phyloP scores from a whole-genome alignment of 2,888 invertebrate species.

The Hydraecia micacea region DNA sequence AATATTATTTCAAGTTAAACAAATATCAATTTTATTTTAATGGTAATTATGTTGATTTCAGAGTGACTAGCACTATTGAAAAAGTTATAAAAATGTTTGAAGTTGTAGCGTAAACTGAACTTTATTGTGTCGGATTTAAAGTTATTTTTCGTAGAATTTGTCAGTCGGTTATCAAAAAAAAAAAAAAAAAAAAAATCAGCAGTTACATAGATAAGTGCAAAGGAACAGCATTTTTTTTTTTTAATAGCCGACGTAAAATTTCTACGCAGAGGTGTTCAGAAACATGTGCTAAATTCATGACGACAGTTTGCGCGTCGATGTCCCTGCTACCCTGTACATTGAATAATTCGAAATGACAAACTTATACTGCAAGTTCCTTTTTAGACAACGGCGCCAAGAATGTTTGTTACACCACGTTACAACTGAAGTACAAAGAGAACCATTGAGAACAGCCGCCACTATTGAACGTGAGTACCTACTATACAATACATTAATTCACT shows the following conservation, averaged over 20 bases:
- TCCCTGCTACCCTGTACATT: not conserved
- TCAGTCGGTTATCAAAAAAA: not conserved
- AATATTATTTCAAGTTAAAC: too few species aligned
- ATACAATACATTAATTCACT: constrained; percentile 1
- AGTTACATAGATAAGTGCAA: not conserved
- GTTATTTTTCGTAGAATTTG: not conserved
- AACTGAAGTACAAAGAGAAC: constrained; percentile 32
- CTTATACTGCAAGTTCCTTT: constrained; percentile 24
- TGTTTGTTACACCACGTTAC: constrained; percentile 56
- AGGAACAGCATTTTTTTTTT: not conserved
- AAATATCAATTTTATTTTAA: too few species aligned
- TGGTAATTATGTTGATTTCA: too few species aligned
- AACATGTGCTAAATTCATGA: not conserved
- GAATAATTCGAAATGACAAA: not conserved
- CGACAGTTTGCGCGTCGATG: not conserved
- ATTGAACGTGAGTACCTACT: constrained; percentile 44
- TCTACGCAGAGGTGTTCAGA: not conserved
- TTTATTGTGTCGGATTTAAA: too few species aligned
- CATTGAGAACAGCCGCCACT: constrained; percentile 19
- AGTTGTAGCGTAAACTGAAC: too few species aligned
- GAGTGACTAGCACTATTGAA: too few species aligned
- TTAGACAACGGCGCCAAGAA: constrained; percentile 62
- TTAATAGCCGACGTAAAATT: not conserved
- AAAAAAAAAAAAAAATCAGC: not conserved
- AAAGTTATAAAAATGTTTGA: too few species aligned